Evolutionary conservation across 2,888 invertebrate genomes (phyloP).

Genomic region (Sussaba pulchella): DNA sequence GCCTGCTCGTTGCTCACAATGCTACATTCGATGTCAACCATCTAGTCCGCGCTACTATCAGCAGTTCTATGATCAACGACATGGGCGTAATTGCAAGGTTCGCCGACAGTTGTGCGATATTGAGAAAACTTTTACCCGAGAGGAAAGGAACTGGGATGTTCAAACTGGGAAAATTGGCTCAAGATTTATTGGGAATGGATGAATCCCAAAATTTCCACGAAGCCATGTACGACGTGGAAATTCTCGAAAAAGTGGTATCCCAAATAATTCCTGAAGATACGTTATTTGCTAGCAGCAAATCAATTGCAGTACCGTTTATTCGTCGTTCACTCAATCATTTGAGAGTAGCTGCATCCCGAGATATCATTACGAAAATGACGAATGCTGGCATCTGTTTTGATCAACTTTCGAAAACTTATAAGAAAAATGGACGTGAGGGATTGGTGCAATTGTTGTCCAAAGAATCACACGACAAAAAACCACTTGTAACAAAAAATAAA

Average conservation of each 20-base stretch:
- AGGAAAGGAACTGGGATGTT: conserved; percentile 54
- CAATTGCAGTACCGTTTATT: neutral
- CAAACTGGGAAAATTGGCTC: conserved; percentile 43
- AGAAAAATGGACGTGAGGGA: neutral
- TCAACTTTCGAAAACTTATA: neutral
- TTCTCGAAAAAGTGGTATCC: conserved; percentile 47
- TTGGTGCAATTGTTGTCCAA: neutral
- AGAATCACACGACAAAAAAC: neutral
- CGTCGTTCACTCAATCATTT: too few species aligned
- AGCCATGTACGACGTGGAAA: conserved; percentile 57
- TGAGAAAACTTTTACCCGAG: conserved; percentile 48
- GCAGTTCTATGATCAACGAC: conserved; percentile 24
- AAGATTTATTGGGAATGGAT: conserved; percentile 39
- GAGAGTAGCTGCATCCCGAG: too few species aligned
- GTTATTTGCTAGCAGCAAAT: neutral
- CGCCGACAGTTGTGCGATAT: conserved; percentile 36
- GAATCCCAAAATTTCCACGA: conserved; percentile 53
- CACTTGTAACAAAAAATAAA: conserved; percentile 4
- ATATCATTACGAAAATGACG: too few species aligned
- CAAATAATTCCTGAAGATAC: too few species aligned
- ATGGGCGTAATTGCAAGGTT: conserved; percentile 40
- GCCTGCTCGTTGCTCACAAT: conserved; percentile 57
- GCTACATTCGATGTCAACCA: conserved; percentile 41
- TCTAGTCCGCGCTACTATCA: conserved; percentile 21
- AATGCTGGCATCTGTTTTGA: neutral